Evolutionary conservation across 2,888 invertebrate species (phyloP).

Genomic region (Epinotia bilunana): DNA sequence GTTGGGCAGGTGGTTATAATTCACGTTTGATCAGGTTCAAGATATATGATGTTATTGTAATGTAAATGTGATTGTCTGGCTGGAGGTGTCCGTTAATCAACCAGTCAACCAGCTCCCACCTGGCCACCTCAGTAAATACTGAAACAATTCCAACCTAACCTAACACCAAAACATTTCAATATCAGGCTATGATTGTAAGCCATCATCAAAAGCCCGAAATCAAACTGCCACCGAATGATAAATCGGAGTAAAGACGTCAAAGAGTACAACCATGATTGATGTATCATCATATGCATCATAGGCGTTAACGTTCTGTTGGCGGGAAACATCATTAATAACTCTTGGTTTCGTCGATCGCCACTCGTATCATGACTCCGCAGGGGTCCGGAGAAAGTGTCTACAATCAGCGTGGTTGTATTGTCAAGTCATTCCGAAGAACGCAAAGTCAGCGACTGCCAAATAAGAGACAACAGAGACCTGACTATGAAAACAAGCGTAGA

Average conservation of each 20-base stretch:
- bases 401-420: conserved; percentile 49
- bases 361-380: conserved; percentile 54
- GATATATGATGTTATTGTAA: neutral
- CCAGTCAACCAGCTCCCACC: neutral
- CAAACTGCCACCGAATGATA: conserved; percentile 29
- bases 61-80: neutral
- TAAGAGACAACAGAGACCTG: conserved; percentile 33
- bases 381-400: conserved; percentile 63
- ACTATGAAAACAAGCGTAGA: conserved; percentile 20
- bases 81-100: neutral
- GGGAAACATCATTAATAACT: conserved; percentile 64
- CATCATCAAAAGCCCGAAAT: conserved; percentile 8
- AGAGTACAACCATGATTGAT: conserved; percentile 56
- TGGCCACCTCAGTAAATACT: neutral
- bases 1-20: conserved; percentile 24
- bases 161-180: too few relatives aligned
- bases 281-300: conserved; percentile 52
- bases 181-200: neutral
- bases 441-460: conserved; percentile 37
- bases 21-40: conserved; percentile 13
- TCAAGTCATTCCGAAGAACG: conserved; percentile 44
- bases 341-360: conserved; percentile 54
- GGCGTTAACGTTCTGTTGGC: conserved; percentile 49
- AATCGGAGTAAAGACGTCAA: conserved; percentile 36
- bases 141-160: neutral